Evolutionary conservation across 1,140 invertebrate species (phyloP).

Genomic region (Teleogryllus occipitalis): DNA sequence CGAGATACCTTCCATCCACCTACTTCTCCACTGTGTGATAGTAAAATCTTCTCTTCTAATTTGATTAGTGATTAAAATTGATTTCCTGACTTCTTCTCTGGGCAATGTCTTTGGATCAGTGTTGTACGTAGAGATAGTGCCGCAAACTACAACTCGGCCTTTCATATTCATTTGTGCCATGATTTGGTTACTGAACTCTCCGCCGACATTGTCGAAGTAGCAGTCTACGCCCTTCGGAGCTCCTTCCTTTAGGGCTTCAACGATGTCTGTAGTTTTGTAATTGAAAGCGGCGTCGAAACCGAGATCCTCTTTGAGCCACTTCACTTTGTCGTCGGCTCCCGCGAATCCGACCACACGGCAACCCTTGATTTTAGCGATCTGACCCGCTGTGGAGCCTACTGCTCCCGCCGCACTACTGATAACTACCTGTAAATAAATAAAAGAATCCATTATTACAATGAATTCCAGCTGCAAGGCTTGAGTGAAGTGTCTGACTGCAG

Average conservation of each 20-base stretch:
- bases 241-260: slow-evolving; percentile 44
- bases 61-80: slow-evolving; percentile 42
- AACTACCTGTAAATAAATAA: slow-evolving; percentile 37
- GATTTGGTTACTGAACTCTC: slow-evolving; percentile 50
- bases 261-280: slow-evolving; percentile 55
- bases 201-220: slow-evolving; percentile 69
- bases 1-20: slow-evolving; percentile 44
- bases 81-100: slow-evolving; percentile 40
- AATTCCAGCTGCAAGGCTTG: no score
- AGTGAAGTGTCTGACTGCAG: no score
- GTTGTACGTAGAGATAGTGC: slow-evolving; percentile 54
- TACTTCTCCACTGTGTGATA: slow-evolving; percentile 39
- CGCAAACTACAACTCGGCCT: slow-evolving; percentile 54
- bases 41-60: slow-evolving; percentile 56
- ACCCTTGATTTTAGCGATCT: slow-evolving; percentile 61
- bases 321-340: slow-evolving; percentile 58
- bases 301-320: slow-evolving; percentile 54
- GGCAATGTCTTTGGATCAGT: slow-evolving; percentile 32
- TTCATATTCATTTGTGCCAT: slow-evolving; percentile 51
- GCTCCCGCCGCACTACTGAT: slow-evolving; percentile 56
- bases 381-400: slow-evolving; percentile 60
- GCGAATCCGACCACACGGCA: slow-evolving; percentile 62
- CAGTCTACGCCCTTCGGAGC: slow-evolving; percentile 60
- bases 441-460: no score
- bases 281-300: slow-evolving; percentile 61